Evolutionary conservation across 2,888 invertebrate species (phyloP).

Genomic region (Spatulosminthurus flaviceps): DNA sequence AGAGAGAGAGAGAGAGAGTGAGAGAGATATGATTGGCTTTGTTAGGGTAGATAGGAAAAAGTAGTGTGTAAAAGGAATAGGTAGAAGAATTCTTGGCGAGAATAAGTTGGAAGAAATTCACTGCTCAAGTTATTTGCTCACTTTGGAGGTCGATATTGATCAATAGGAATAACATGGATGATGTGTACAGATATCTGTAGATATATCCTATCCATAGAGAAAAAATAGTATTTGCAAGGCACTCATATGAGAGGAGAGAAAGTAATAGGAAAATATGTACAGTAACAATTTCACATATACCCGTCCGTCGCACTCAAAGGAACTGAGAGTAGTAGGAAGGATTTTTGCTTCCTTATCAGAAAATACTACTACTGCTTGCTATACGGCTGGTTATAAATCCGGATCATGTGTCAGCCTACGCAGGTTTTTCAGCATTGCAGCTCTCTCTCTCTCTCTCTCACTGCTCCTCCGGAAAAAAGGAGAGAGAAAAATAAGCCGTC

Average conservation of each 20-base stretch:
- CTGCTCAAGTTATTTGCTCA: not conserved
- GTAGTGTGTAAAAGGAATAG: too few species aligned
- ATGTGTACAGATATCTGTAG: too few species aligned
- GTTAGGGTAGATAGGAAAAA: too few species aligned
- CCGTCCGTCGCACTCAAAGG: too few species aligned
- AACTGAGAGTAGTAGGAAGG: too few species aligned
- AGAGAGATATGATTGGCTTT: too few species aligned
- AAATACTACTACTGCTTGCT: slow-evolving; percentile 1
- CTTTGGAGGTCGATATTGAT: slow-evolving; percentile 1
- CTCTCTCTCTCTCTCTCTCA: not conserved
- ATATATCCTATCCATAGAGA: too few species aligned
- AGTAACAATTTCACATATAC: too few species aligned
- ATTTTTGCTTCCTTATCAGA: slow-evolving; percentile 7
- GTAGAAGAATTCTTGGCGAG: not conserved
- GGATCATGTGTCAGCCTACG: slow-evolving; percentile 1
- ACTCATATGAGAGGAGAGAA: not conserved
- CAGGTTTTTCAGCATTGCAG: slow-evolving; percentile 10
- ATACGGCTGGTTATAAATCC: slow-evolving; percentile 7
- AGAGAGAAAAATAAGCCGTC: not conserved
- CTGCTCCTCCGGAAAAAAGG: too few species aligned
- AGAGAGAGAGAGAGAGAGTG: too few species aligned
- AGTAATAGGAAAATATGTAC: too few species aligned
- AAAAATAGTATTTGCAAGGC: too few species aligned
- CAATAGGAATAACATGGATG: not conserved
- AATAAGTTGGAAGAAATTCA: not conserved